A percentile compares a stretch with the other conserved stretches of the same genome.
Conservation (phyloP, 2,888 invertebrate species). For the Xylocampa areola region DNA sequence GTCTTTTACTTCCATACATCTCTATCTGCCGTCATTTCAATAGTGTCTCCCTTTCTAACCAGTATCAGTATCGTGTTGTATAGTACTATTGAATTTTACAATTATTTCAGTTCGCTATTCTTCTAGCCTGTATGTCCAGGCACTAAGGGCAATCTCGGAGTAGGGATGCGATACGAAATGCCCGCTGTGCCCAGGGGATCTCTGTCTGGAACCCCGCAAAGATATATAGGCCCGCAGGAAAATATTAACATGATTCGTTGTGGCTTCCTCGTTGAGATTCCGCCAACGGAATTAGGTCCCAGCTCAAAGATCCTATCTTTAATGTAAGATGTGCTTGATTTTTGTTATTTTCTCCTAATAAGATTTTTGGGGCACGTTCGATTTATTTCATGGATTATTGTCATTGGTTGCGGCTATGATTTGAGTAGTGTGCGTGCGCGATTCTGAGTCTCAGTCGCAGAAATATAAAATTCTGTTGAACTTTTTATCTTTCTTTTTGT, state of each 20-base stretch:
- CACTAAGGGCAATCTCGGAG: conserved; percentile 72
- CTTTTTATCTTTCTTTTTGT: too few relatives aligned
- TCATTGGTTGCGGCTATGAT: background rate
- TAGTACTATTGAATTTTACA: too few relatives aligned
- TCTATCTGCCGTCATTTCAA: too few relatives aligned
- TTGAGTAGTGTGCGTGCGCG: background rate
- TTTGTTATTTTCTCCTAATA: conserved; percentile 55
- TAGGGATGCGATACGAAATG: conserved; percentile 74
- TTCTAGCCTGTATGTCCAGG: conserved; percentile 42
- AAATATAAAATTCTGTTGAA: too few relatives aligned
- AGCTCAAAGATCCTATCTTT: conserved; percentile 47
- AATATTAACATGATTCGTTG: conserved; percentile 70
- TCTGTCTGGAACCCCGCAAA: conserved; percentile 58
- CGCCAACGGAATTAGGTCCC: conserved; percentile 56
- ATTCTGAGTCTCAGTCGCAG: background rate
- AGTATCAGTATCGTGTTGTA: too few relatives aligned
- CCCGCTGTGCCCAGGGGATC: conserved; percentile 70
- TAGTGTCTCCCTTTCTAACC: too few relatives aligned
- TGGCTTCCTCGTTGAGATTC: conserved; percentile 59
- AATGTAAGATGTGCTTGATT: conserved; percentile 44
- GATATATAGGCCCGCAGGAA: conserved; percentile 68
- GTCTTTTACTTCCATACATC: too few relatives aligned
- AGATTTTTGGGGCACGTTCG: conserved; percentile 32
- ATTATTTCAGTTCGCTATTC: conserved; percentile 15
- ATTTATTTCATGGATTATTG: conserved; percentile 22